Evolutionary conservation across 1,140 invertebrate species (phyloP), one percentile per base, ranked within the genome.

Genomic region (Musca domestica): DNA sequence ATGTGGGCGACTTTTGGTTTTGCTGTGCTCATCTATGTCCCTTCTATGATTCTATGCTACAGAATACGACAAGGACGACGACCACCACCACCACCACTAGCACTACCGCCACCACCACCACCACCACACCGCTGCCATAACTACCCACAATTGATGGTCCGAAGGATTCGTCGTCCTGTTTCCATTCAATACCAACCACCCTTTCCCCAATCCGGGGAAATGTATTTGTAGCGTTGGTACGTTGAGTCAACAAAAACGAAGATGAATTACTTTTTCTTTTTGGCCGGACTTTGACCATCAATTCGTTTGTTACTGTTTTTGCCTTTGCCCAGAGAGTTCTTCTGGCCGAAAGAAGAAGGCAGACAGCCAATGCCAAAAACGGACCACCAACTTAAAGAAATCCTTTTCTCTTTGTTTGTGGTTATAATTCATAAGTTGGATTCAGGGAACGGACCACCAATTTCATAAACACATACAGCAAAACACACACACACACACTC

Each of bases 201-300:
- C 34, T 12, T 41, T 41, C 5, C 10, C 34, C 34, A 41, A 41
- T 41, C 6, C 10, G 6, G 12, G 6, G 10, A 41, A 41, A 41
- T 41, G 34, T 41, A 41, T 41, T 41, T 9, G 34, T 12, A 41
- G 34, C 34, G 34, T 41, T 41, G 34, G 34, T 41, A 41, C 34
- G 34, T 41, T 41, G 34, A 41, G 34, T 41, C 34, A 41, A 41
- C 56, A 61, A 61, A 61, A 61, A 61, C 56, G 56, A 61, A 61
- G 56, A 61, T 61, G 56, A 61, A 61, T 61, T 61, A 61, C 56
- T 61, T 61, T 61, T 61, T 61, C 56, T 61, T 61, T 30, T 61
- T 61, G 27, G 56, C 56, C 34, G 56, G 56, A 61, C 56, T 61
- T 61, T 61, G 56, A 19, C 56, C 27, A 61, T 61, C 56, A 61